Percentiles rank a stretch among this genome's conserved stretches.
phyloP scores from a whole-genome alignment of 2,888 invertebrate species.

The Eupithecia pulchellata region DNA sequence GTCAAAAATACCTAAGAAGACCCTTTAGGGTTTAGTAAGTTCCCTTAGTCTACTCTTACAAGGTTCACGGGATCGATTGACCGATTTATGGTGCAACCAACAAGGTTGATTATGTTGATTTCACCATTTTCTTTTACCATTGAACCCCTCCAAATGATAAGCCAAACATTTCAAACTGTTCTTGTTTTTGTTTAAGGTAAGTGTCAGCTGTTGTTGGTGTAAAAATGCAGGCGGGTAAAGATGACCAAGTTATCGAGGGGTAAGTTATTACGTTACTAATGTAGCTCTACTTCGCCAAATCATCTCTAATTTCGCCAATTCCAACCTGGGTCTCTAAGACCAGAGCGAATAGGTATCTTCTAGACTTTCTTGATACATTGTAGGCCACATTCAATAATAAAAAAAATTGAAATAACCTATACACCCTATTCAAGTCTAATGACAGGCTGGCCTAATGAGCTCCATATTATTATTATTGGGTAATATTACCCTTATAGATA shows the following conservation, averaged over 20 bases:
- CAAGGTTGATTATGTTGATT: too few species aligned
- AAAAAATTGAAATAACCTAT: background rate
- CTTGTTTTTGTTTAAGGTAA: constrained; percentile 25
- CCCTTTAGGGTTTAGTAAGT: too few species aligned
- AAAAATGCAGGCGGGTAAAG: background rate
- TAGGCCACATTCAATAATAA: background rate
- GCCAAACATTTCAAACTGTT: background rate
- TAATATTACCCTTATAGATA: too few species aligned
- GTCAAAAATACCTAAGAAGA: too few species aligned
- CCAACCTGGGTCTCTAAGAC: background rate
- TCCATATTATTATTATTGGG: background rate
- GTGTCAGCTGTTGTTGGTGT: background rate
- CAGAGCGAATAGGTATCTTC: background rate
- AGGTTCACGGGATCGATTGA: too few species aligned
- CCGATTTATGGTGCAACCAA: too few species aligned
- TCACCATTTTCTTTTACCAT: background rate
- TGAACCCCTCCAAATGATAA: background rate
- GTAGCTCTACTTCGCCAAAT: background rate
- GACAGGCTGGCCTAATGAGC: background rate
- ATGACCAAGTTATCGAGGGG: background rate
- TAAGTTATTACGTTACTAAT: background rate
- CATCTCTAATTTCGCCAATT: background rate
- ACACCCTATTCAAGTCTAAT: background rate
- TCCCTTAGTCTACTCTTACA: too few species aligned
- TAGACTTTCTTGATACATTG: background rate